Conservation (phyloP, 2,888 invertebrate genomes). For the Timema podura region DNA sequence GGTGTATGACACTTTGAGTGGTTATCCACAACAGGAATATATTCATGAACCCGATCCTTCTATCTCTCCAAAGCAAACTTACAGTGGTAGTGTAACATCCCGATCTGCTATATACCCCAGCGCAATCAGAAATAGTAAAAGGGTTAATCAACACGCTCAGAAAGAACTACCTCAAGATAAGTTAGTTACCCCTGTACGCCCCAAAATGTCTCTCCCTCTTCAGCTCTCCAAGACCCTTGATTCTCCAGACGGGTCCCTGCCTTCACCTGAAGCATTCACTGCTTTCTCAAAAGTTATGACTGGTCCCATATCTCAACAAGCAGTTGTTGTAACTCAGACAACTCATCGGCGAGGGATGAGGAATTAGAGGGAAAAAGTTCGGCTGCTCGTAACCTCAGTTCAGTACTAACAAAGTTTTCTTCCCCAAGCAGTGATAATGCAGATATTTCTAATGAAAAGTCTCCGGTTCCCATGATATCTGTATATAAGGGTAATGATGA, state of each 20-base stretch:
- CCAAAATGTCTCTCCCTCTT: neutral
- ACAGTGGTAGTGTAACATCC: conserved; percentile 28
- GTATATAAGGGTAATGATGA: too few relatives aligned
- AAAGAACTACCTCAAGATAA: neutral
- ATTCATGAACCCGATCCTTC: conserved; percentile 6
- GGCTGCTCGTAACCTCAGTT: conserved; percentile 32
- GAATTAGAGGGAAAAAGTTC: conserved; percentile 27
- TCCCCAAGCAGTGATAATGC: neutral
- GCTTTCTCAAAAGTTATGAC: conserved; percentile 70
- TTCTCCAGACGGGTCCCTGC: conserved; percentile 19
- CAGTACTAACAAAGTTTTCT: conserved; percentile 30
- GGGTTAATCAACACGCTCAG: neutral
- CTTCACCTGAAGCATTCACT: conserved; percentile 53
- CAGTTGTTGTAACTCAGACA: conserved; percentile 51
- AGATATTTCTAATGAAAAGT: neutral
- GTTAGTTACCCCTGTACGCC: neutral
- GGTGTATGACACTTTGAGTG: neutral
- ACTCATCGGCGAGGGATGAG: conserved; percentile 36
- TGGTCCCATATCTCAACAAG: conserved; percentile 68
- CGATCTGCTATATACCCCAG: conserved; percentile 25
- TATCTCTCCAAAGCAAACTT: conserved; percentile 24
- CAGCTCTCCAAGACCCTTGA: neutral
- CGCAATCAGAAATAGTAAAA: conserved; percentile 17
- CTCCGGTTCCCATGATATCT: too few relatives aligned
- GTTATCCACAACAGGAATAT: conserved; percentile 5